phyloP scores from a whole-genome alignment of 1,140 invertebrate species.

The Homalodisca vitripennis region DNA sequence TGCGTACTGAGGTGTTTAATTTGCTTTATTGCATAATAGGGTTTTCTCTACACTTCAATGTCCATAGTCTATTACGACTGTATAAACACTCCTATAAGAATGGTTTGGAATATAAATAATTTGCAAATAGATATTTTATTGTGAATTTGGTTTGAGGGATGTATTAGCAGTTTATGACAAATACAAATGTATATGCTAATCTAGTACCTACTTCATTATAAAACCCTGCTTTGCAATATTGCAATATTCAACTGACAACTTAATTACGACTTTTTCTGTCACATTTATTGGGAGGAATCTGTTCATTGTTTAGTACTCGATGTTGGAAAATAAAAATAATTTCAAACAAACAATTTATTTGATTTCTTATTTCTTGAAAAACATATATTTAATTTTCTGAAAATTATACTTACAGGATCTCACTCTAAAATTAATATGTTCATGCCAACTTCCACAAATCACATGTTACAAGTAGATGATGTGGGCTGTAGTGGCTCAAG shows the following conservation, averaged over 20 bases:
- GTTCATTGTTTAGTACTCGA: background rate
- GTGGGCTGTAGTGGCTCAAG: too few relatives aligned
- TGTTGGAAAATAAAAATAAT: background rate
- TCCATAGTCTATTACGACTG: background rate
- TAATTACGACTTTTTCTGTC: slow-evolving; percentile 5
- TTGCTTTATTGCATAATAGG: slow-evolving; percentile 11
- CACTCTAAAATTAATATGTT: too few relatives aligned
- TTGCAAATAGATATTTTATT: background rate
- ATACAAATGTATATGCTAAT: background rate
- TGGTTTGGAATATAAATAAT: background rate
- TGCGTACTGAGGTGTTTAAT: slow-evolving; percentile 10
- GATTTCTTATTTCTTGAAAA: background rate
- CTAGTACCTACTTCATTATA: background rate
- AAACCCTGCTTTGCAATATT: slow-evolving; percentile 16
- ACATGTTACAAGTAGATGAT: too few relatives aligned
- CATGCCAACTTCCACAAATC: too few relatives aligned
- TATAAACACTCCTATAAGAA: background rate
- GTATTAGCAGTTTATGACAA: background rate
- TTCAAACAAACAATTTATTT: background rate
- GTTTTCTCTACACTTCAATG: background rate
- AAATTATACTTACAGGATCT: too few relatives aligned
- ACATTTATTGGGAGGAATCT: background rate
- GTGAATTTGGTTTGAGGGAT: background rate
- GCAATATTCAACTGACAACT: slow-evolving; percentile 4
- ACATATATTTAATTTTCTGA: too few relatives aligned